Base-by-base conservation (phyloP, 2,888 invertebrate species). In the Nephrotoma flavescens region DNA sequence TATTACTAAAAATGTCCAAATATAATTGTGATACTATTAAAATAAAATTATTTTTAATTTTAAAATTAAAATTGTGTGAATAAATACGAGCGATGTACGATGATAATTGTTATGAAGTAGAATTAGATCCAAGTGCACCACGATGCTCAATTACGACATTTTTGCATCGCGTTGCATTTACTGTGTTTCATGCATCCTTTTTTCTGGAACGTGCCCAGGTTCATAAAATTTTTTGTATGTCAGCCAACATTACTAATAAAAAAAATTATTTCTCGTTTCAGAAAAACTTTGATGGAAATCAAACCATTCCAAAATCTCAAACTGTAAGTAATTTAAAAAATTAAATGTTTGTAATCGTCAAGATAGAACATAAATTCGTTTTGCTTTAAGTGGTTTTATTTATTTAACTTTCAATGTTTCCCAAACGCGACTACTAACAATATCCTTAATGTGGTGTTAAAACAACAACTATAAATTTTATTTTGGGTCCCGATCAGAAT, bases 161-260 rank as follows among this genome's bases (percentile, higher is more conserved):
- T 87, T 87, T 89, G 52, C 88, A 89, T 88, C 88, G 89, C 31
- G 88, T 89, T 87, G 89, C 89, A 44, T 89, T 89, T 87, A 89
- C 89, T 57, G 88, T 89, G 83, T 88, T 88, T 84, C 88, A 89
- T 89, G 89, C 89, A 42, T 88, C 88, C n/a, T 88, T 89, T 87
- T 89, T 88, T 88, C 87, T 89, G 47, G 89, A 89, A 88, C 88
- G 89, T 85, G 89, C 87, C 1, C 42, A 42, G 15, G 42, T 87
- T 42, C 42, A 31, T 31, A 42, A 57, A 52, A 7, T 42, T 85
- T 85, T 41, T 84, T 41, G 47, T 52, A 41, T 45, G n/a, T 44
- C 6, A 71, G 11, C 15, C 2, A 31, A 42, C 71, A 6, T 42
- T 47, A 19, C 3, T 31, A 31, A 31, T 31, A 31, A 31, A 31